Conservation (phyloP, 2,888 invertebrate species). For the Lasioglossum marginatum region DNA sequence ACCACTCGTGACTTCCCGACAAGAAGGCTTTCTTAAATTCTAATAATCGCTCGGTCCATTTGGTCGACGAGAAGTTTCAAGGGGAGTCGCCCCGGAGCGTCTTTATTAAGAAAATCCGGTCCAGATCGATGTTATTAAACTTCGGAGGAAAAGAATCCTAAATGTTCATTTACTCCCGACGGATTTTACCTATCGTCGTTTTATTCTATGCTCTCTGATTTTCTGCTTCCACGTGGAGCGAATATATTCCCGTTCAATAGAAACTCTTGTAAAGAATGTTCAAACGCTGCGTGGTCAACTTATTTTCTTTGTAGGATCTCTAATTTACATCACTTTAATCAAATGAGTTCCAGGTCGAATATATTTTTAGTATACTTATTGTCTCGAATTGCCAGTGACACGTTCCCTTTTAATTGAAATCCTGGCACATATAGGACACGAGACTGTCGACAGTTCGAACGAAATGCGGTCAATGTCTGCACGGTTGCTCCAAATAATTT, state of each 20-base stretch:
- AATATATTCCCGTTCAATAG: not conserved
- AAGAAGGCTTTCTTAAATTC: conserved; percentile 42
- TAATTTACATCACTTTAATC: not conserved
- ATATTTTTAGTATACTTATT: not conserved
- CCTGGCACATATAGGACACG: not conserved
- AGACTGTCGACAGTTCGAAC: not conserved
- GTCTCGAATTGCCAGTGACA: not conserved
- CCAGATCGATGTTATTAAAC: not conserved
- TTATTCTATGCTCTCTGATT: not conserved
- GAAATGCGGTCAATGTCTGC: not conserved
- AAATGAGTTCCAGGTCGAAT: not conserved
- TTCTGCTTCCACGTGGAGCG: not conserved
- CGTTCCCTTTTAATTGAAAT: not conserved
- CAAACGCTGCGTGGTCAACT: not conserved
- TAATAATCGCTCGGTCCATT: conserved; percentile 37
- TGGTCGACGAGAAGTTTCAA: not conserved
- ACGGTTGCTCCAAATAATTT: not conserved
- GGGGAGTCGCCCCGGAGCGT: not conserved
- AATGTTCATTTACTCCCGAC: not conserved
- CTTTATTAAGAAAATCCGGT: conserved; percentile 9
- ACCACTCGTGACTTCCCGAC: conserved; percentile 20
- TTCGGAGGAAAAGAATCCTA: not conserved
- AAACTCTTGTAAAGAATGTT: not conserved
- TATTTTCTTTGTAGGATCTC: not conserved
- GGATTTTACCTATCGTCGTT: not conserved